Evolutionary conservation across 64 coral and sea anemone species (phyloP).

Genomic region (Actinia tenebrosa): DNA sequence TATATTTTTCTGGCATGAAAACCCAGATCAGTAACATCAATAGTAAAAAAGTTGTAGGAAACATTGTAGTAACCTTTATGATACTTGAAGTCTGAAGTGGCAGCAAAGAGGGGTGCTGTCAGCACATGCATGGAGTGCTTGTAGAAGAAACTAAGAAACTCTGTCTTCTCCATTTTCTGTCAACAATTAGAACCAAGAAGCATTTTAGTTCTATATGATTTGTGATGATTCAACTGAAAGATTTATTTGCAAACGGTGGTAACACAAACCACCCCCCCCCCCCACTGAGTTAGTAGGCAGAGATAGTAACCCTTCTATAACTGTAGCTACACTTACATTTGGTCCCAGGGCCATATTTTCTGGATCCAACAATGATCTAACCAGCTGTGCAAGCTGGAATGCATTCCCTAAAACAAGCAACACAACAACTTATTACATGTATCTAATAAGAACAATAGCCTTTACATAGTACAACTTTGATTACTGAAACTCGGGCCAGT

Average conservation of each 20-base stretch:
- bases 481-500: no score
- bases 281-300: neutral
- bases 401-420: constrained; percentile 66
- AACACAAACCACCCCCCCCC: constrained; percentile 61
- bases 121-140: constrained; percentile 99
- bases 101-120: constrained; percentile 89
- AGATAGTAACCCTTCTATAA: neutral
- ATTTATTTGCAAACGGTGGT: no score
- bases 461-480: no score
- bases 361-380: constrained; percentile 88
- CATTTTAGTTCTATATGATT: no score
- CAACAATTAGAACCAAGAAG: neutral
- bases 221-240: no score
- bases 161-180: constrained; percentile 99
- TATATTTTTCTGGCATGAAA: no score
- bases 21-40: no score
- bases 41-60: no score
- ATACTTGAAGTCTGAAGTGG: constrained; percentile 76
- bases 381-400: constrained; percentile 81
- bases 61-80: constrained; percentile 53
- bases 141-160: constrained; percentile 99
- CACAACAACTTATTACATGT: neutral
- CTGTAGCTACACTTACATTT: constrained; percentile 63
- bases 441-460: no score
- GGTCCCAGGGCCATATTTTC: constrained; percentile 98